Evolutionary conservation across 2,888 invertebrate species (phyloP), one percentile per base, ranked within the genome.

Genomic region (Thymelicus lineola): DNA sequence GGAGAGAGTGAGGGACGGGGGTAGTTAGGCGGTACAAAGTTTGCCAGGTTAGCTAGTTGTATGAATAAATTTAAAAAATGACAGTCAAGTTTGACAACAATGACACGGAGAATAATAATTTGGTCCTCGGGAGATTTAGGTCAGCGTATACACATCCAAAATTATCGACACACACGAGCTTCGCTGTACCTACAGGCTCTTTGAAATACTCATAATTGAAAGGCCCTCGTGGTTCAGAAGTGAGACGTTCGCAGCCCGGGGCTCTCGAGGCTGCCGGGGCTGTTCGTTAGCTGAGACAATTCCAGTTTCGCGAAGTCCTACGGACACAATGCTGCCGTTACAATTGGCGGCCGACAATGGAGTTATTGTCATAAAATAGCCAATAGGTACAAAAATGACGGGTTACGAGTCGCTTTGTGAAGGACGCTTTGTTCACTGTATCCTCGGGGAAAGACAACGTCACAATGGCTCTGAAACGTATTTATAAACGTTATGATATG

Each of bases 331-430:
- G 81, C 85, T 78, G 80, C 77, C 80, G 82, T 82, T 85, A 90
- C 86, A 86, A 89, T 89, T 83, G 77, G 82, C 77, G 75, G 75
- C 79, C 77, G 84, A 92, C 91, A 93, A 93, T 88, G 81, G 78
- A 75, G 82, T 86, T 89, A 91, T 93, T 93, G 91, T 93, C 87
- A 86, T 90, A 93, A 92, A 90, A 93, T 93, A 91, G 92, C 92
- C 93, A 91, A 92, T 93, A 91, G 89, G 87, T 90, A 90, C 85
- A 87, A 91, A 93, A 91, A 93, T 93, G 91, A 92, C 91, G 90
- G 93, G 93, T 93, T 92, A 88, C 84, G 86, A 85, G 80, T 80
- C 76, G 83, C 87, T 87, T 90, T 90, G 90, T 89, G 88, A 86
- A 82, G 80, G 79, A 85, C 82, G 86, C 90, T 89, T 93, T 93